A percentile compares a stretch with the other conserved stretches of the same genome.
Conservation (phyloP, 2,113 vertebrate species). For the Trematocara zebra region DNA sequence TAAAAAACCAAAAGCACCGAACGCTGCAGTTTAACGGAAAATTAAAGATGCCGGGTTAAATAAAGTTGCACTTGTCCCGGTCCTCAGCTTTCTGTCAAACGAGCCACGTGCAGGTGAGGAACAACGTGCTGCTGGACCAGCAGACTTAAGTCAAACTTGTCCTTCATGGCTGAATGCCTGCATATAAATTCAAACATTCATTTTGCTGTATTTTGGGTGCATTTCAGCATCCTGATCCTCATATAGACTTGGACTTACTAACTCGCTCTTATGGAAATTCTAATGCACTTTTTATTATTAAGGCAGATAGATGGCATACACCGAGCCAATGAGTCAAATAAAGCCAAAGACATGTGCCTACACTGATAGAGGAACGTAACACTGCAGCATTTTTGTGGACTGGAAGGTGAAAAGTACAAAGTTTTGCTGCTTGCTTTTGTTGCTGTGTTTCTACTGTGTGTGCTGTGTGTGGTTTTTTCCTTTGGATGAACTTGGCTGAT, state of each 20-base stretch:
- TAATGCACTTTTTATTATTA: background rate
- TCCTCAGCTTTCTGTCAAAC: background rate
- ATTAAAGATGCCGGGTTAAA: background rate
- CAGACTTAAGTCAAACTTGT: background rate
- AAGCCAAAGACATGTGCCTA: background rate
- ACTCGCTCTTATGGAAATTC: background rate
- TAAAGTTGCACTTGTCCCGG: background rate
- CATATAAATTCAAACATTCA: background rate
- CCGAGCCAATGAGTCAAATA: background rate
- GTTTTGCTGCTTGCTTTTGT: background rate
- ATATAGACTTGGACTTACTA: background rate
- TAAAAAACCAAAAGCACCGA: background rate
- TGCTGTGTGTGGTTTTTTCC: background rate
- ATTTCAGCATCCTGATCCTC: background rate
- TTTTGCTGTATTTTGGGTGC: background rate
- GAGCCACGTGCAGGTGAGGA: background rate
- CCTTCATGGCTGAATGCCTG: background rate
- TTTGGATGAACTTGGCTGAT: background rate
- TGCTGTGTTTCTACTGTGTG: background rate
- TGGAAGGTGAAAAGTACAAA: background rate
- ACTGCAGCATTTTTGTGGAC: background rate
- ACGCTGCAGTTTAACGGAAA: background rate
- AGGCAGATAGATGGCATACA: background rate
- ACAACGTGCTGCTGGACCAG: background rate
- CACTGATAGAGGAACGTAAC: background rate